Conservation (phyloP, 2,797 vertebrate genomes). For the Bufotes viridis region DNA sequence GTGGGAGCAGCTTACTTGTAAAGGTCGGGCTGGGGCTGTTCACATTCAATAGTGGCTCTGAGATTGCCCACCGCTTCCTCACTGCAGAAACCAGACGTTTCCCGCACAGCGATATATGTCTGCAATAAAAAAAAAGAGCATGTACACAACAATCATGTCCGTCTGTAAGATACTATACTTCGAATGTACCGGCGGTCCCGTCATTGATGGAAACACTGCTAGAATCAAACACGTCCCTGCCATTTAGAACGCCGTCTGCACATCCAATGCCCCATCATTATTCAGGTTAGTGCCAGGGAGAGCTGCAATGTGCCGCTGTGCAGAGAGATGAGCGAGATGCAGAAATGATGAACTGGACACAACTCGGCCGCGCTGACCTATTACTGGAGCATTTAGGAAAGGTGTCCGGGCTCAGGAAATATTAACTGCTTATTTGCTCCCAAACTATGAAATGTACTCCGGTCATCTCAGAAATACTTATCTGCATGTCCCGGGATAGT, state of each 20-base stretch:
- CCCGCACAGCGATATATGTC: slow-evolving; percentile 93
- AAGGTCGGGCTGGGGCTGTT: slow-evolving; percentile 96
- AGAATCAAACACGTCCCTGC: slow-evolving; percentile 65
- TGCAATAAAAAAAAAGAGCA: slow-evolving; percentile 66
- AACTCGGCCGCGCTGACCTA: neutral
- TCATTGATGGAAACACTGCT: slow-evolving; percentile 69
- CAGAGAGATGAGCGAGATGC: neutral
- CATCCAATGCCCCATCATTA: slow-evolving; percentile 23
- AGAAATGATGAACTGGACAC: neutral
- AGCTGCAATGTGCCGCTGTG: slow-evolving; percentile 5
- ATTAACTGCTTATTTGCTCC: neutral
- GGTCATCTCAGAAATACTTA: neutral
- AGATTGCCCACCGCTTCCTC: slow-evolving; percentile 84
- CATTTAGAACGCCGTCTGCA: slow-evolving; percentile 48
- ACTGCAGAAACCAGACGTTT: slow-evolving; percentile 74
- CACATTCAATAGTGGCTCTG: slow-evolving; percentile 91
- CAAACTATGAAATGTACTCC: neutral
- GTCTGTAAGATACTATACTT: slow-evolving; percentile 64
- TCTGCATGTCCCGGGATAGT: too few species aligned
- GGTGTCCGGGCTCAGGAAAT: neutral
- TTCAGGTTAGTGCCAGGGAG: slow-evolving; percentile 28
- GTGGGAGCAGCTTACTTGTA: slow-evolving; percentile 84
- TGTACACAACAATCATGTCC: neutral
- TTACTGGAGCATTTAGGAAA: neutral
- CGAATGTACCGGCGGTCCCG: slow-evolving; percentile 64